Conservation (phyloP, 2,113 vertebrate species). For the Varanus salvator region DNA sequence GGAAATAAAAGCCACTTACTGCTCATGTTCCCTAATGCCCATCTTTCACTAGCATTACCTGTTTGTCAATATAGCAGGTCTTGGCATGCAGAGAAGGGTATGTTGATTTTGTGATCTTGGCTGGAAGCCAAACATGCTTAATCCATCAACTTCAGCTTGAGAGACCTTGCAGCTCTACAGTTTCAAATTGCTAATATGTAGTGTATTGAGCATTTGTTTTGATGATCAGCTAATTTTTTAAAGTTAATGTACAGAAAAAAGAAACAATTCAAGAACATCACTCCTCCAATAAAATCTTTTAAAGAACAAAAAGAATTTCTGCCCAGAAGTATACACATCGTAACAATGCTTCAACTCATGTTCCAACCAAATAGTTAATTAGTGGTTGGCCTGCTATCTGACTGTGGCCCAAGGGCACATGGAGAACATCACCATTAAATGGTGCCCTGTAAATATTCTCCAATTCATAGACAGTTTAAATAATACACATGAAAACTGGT, state of each 20-base stretch:
- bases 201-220: conserved; percentile 33
- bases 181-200: conserved; percentile 19
- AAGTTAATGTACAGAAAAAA: conserved; percentile 28
- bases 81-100: neutral
- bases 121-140: conserved; percentile 42
- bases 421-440: neutral
- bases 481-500: too few relatives aligned
- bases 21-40: conserved; percentile 11
- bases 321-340: neutral
- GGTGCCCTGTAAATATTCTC: neutral
- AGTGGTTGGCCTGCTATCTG: neutral
- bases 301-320: neutral
- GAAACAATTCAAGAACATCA: neutral
- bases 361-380: neutral
- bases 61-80: conserved; percentile 37
- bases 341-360: neutral
- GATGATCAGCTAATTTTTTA: conserved; percentile 3
- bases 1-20: conserved; percentile 44
- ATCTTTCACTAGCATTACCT: conserved; percentile 50
- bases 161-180: conserved; percentile 40
- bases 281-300: neutral
- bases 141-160: conserved; percentile 24
- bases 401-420: neutral
- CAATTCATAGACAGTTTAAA: neutral
- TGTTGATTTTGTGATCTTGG: conserved; percentile 31